Evolutionary conservation across 2,113 vertebrate species (phyloP).

Genomic region (Amphilophus citrinellus): DNA sequence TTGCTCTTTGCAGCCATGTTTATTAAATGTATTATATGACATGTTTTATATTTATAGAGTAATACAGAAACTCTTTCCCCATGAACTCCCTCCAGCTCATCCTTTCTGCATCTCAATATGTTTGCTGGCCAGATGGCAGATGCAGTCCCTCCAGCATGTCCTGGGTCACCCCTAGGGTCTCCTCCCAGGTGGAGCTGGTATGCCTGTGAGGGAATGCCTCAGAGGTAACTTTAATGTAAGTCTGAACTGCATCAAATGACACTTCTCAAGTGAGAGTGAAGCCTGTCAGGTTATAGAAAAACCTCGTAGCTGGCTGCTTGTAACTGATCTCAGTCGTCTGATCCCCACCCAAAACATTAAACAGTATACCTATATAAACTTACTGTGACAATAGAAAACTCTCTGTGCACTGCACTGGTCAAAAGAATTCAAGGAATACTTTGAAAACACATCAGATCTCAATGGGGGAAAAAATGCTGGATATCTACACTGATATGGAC

Average conservation of each 20-base stretch:
- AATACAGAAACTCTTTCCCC: not conserved
- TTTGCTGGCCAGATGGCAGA: slow-evolving; percentile 41
- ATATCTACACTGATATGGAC: too few species aligned
- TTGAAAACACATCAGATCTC: too few species aligned
- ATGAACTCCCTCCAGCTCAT: slow-evolving; percentile 12
- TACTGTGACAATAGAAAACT: not conserved
- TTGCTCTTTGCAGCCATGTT: slow-evolving; percentile 28
- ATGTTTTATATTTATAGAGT: slow-evolving; percentile 43
- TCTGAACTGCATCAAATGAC: slow-evolving; percentile 17
- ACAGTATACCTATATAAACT: not conserved
- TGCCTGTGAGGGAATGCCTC: slow-evolving; percentile 29
- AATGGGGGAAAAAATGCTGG: too few species aligned
- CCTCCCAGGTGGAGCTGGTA: slow-evolving; percentile 23
- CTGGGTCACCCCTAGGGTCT: slow-evolving; percentile 23
- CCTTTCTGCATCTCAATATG: not conserved
- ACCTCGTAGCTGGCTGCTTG: not conserved
- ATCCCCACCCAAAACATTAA: not conserved
- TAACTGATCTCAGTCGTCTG: not conserved
- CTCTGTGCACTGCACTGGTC: too few species aligned
- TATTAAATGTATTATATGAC: slow-evolving; percentile 29
- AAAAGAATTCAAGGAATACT: too few species aligned
- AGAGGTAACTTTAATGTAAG: slow-evolving; percentile 35
- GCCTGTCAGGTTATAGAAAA: not conserved
- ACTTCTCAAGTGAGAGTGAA: slow-evolving; percentile 31
- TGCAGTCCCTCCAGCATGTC: slow-evolving; percentile 30